A percentile compares a stretch with the other conserved stretches of the same genome.
Evolutionary conservation across 2,797 vertebrate species (phyloP).

Genomic region (Sebastolobus altivelis): DNA sequence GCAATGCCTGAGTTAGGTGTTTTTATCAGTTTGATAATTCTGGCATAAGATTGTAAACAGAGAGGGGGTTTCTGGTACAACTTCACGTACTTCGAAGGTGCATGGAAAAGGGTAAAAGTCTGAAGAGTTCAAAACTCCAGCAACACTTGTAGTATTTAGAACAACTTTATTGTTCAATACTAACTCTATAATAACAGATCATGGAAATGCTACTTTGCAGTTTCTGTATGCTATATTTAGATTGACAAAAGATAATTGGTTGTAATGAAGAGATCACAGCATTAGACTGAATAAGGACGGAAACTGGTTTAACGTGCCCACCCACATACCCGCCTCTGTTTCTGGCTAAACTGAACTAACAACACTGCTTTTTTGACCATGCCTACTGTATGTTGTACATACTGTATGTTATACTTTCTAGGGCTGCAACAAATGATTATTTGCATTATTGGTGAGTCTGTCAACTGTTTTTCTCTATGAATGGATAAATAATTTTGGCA

Average conservation of each 20-base stretch:
- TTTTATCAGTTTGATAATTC: constrained; percentile 16
- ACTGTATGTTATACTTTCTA: background rate
- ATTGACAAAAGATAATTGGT: too few species aligned
- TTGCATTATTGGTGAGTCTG: background rate
- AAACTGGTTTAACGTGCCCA: background rate
- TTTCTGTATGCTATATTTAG: background rate
- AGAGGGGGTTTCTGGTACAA: background rate
- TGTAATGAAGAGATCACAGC: background rate
- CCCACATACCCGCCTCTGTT: background rate
- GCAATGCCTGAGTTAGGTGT: background rate
- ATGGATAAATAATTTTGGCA: background rate
- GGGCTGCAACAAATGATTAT: background rate
- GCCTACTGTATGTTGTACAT: background rate
- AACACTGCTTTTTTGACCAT: background rate
- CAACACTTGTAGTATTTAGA: background rate
- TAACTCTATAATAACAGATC: background rate
- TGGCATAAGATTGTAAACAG: background rate
- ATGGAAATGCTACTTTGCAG: background rate
- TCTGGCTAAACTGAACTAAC: background rate
- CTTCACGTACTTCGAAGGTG: background rate
- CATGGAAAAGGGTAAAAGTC: background rate
- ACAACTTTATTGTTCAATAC: background rate
- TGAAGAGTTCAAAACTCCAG: background rate
- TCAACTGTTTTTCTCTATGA: background rate
- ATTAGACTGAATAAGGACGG: background rate